Evolutionary conservation across 2,113 vertebrate genomes (phyloP).

Genomic region (Orientallactaga bullata): DNA sequence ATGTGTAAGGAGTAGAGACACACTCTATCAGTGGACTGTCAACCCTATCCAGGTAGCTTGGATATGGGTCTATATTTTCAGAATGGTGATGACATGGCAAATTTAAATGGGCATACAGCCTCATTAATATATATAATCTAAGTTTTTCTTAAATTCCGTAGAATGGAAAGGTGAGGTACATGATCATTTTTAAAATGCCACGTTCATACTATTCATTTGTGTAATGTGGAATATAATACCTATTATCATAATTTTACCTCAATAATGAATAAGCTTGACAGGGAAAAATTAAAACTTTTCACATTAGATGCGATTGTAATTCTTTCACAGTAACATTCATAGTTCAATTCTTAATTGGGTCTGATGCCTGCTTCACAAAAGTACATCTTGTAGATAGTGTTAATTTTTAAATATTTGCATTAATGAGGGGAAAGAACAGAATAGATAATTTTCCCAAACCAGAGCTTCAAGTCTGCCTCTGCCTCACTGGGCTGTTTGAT

Average conservation of each 20-base stretch:
- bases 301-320: conserved; percentile 66
- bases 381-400: conserved; percentile 48
- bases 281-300: conserved; percentile 75
- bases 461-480: conserved; percentile 52
- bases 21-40: neutral
- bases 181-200: conserved; percentile 59
- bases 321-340: conserved; percentile 61
- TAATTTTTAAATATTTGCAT: conserved; percentile 71
- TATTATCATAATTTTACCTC: conserved; percentile 75
- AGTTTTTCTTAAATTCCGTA: conserved; percentile 58
- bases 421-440: conserved; percentile 52
- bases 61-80: conserved; percentile 55
- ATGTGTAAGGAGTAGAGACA: neutral
- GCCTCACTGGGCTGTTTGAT: neutral
- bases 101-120: conserved; percentile 53
- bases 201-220: conserved; percentile 67
- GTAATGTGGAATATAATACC: conserved; percentile 68
- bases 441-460: conserved; percentile 8
- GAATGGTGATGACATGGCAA: conserved; percentile 48
- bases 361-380: conserved; percentile 62
- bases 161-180: conserved; percentile 55
- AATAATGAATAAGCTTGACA: conserved; percentile 73
- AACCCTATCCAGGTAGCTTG: neutral
- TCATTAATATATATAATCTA: conserved; percentile 71
- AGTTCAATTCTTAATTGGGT: conserved; percentile 72